A percentile compares a stretch with the other conserved stretches of the same genome.
Conservation (phyloP, 1,140 invertebrate species). For the Phortica variegata region DNA sequence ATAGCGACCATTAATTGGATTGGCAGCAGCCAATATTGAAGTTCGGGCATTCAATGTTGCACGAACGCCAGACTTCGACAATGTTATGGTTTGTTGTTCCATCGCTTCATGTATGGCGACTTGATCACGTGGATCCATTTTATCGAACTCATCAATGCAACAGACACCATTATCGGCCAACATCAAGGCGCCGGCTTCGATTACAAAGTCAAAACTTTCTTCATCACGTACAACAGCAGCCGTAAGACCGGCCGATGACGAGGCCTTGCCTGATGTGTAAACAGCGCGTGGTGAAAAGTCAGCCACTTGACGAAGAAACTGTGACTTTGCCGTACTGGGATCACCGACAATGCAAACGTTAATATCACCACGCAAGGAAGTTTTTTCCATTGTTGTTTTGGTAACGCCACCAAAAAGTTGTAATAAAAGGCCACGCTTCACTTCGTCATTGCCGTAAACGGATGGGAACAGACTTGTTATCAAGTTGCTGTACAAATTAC, state of each 20-base stretch:
- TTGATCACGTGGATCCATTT: slow-evolving; percentile 97
- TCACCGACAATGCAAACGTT: slow-evolving; percentile 99
- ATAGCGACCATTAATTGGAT: slow-evolving; percentile 96
- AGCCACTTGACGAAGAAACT: slow-evolving; percentile 93
- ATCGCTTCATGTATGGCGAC: slow-evolving; percentile 99
- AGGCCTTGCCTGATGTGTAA: slow-evolving; percentile 98
- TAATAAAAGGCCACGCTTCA: slow-evolving; percentile 91
- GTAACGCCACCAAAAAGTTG: slow-evolving; percentile 98
- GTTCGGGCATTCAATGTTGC: slow-evolving; percentile 97
- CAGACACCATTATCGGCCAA: slow-evolving; percentile 98
- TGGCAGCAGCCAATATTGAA: slow-evolving; percentile 97
- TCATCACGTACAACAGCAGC: slow-evolving; percentile 97
- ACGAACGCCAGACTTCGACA: slow-evolving; percentile 97
- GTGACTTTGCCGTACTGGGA: slow-evolving; percentile 98
- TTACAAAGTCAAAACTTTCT: slow-evolving; percentile 97
- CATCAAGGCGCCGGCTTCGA: slow-evolving; percentile 99
- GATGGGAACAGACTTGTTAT: slow-evolving; percentile 93
- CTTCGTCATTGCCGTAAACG: slow-evolving; percentile 97
- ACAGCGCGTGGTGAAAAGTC: slow-evolving; percentile 95
- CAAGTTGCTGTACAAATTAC: slow-evolving; percentile 89
- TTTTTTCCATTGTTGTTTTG: slow-evolving; percentile 89
- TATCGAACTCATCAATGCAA: slow-evolving; percentile 99
- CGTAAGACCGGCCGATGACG: slow-evolving; percentile 95
- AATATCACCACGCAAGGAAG: slow-evolving; percentile 89
- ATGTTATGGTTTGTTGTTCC: slow-evolving; percentile 99